phyloP scores from a whole-genome alignment of 1,140 invertebrate species.

The Protaetia brevitarsis region DNA sequence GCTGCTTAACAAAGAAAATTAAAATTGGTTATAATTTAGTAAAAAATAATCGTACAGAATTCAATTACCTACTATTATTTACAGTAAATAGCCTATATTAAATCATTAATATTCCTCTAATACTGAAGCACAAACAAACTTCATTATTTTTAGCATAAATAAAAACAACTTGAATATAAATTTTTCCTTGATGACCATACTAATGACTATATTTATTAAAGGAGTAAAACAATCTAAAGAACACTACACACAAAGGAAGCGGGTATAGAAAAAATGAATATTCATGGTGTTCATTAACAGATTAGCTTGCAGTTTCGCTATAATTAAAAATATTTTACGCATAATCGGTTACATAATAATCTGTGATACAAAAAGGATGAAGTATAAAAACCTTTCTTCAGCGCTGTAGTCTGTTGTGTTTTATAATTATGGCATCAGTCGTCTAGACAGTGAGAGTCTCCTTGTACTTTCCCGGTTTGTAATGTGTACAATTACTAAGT shows the following conservation, averaged over 20 bases:
- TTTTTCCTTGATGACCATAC: not conserved
- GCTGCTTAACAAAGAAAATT: too few relatives aligned
- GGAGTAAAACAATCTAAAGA: not conserved
- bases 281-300: not conserved
- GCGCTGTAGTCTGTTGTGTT: not conserved
- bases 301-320: conserved; percentile 1
- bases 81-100: too few relatives aligned
- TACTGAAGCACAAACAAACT: too few relatives aligned
- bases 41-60: too few relatives aligned
- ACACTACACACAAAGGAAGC: not conserved
- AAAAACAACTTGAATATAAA: not conserved
- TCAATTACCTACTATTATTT: too few relatives aligned
- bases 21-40: too few relatives aligned
- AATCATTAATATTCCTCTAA: too few relatives aligned
- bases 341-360: not conserved
- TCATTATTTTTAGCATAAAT: not conserved
- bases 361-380: not conserved
- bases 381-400: not conserved
- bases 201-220: not conserved
- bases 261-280: not conserved
- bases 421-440: not conserved
- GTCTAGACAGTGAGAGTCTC: not conserved
- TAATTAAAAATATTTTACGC: conserved; percentile 14
- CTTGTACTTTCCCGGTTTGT: not conserved
- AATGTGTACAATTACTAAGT: not conserved